Base-by-base conservation (phyloP, 2,888 invertebrate genomes). In the Herminia tarsipennalis region DNA sequence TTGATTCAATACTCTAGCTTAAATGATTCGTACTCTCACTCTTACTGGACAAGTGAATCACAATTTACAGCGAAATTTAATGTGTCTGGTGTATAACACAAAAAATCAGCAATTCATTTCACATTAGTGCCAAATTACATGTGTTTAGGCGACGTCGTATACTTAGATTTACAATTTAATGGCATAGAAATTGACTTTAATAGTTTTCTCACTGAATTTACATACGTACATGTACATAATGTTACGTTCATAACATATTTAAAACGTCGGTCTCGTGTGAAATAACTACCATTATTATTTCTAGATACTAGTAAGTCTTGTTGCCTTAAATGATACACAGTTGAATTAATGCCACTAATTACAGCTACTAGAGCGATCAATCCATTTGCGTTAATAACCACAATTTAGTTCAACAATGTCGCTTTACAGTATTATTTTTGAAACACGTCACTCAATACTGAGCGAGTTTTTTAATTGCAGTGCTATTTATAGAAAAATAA, bases 11-110 rank as follows among this genome's bases (percentile, higher is more conserved):
- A 52, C 37, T 60, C 49, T 41, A 43, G 39, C 47, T 34, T 18
- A 39, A 46, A 27, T 20, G 28, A 21, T 29, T 16, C 27, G 25
- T 35, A 53, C 51, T 48, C 47, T 63, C 44, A 62, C 72, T 70
- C 60, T 70, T 62, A 53, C 58, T 61, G 32, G 41, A 39, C 27
- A 45, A 24, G 44, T 35, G 39, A 25, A 53, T 56, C 35, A 54
- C 56, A 62, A 42, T 35, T 51, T 43, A 55, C 20, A 43, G 70
- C 62, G 60, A 69, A 69, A 70, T 58, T 68, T 65, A 67, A 65
- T 70, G 48, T 37, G 44, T 35, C 46, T 46, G 48, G 51, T 57
- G 46, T 52, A 57, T 45, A 51, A 47, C 32, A 47, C 38, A 58
- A 66, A 48, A 62, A 35, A 64, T 44, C 34, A 6, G 46, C 52